phyloP scores from a whole-genome alignment of 2,888 invertebrate genomes.

The Eilema griseolum region DNA sequence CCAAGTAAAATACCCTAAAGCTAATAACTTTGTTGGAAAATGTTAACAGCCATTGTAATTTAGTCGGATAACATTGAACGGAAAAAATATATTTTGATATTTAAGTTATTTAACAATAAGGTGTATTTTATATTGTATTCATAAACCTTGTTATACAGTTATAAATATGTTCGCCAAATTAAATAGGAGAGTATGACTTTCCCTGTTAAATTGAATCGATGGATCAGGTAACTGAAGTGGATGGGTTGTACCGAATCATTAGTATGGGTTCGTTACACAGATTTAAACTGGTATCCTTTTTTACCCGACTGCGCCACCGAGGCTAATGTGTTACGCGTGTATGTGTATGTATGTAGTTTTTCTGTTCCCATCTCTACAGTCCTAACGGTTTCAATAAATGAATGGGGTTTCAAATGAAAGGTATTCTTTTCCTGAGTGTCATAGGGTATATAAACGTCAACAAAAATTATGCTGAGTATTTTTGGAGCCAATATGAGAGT shows the following conservation, averaged over 20 bases:
- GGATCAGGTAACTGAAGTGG: not conserved
- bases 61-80: conserved; percentile 20
- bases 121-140: not conserved
- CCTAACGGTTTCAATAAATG: too few species aligned
- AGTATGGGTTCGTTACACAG: not conserved
- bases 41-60: conserved; percentile 28
- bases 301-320: too few species aligned
- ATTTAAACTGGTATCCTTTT: too few species aligned
- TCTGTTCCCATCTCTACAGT: too few species aligned
- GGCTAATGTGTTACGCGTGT: too few species aligned
- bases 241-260: not conserved
- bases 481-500: too few species aligned
- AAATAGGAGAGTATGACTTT: not conserved
- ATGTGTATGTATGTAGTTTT: too few species aligned
- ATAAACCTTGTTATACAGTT: not conserved
- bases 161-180: not conserved
- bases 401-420: too few species aligned
- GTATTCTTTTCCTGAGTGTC: too few species aligned
- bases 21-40: conserved; percentile 33
- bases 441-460: too few species aligned
- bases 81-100: conserved; percentile 12
- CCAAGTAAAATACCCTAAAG: conserved; percentile 41
- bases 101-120: not conserved
- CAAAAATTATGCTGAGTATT: too few species aligned
- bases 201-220: not conserved